phyloP scores from a whole-genome alignment of 2,113 vertebrate genomes.

The Columba janthina region DNA sequence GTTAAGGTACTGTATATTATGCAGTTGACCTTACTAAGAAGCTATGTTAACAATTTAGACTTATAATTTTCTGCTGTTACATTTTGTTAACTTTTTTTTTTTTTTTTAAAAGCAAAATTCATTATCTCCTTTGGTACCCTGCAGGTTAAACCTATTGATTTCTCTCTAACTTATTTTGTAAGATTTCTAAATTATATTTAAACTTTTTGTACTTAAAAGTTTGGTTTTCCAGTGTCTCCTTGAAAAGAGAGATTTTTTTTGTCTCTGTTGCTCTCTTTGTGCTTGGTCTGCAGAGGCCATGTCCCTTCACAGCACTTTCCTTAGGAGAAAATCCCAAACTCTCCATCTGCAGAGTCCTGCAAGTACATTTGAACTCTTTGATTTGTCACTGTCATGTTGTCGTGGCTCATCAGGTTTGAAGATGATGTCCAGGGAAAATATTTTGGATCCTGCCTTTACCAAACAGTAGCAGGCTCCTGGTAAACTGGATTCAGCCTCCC shows the following conservation, averaged over 20 bases:
- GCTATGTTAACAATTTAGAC: constrained; percentile 71
- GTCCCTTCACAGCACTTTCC: background rate
- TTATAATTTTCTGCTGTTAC: constrained; percentile 69
- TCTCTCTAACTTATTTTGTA: constrained; percentile 66
- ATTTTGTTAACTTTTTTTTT: constrained; percentile 56
- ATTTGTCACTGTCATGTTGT: background rate
- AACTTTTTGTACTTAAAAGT: constrained; percentile 46
- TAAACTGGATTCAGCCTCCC: background rate
- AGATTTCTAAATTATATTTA: constrained; percentile 69
- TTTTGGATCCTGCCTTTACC: background rate
- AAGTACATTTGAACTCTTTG: constrained; percentile 1
- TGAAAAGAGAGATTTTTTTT: constrained; percentile 28
- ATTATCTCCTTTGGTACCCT: constrained; percentile 69
- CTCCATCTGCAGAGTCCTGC: background rate
- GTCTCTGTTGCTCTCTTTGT: background rate
- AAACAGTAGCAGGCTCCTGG: background rate
- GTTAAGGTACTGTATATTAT: constrained; percentile 65
- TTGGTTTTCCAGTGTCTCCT: constrained; percentile 38
- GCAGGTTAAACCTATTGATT: constrained; percentile 69
- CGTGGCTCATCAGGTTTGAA: background rate
- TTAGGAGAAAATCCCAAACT: background rate
- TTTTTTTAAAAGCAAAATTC: constrained; percentile 64
- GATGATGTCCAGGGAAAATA: background rate
- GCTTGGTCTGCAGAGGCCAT: background rate
- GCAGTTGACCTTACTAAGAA: constrained; percentile 74